Conservation (phyloP, 2,797 vertebrate genomes). For the Rousettus madagascariensis region DNA sequence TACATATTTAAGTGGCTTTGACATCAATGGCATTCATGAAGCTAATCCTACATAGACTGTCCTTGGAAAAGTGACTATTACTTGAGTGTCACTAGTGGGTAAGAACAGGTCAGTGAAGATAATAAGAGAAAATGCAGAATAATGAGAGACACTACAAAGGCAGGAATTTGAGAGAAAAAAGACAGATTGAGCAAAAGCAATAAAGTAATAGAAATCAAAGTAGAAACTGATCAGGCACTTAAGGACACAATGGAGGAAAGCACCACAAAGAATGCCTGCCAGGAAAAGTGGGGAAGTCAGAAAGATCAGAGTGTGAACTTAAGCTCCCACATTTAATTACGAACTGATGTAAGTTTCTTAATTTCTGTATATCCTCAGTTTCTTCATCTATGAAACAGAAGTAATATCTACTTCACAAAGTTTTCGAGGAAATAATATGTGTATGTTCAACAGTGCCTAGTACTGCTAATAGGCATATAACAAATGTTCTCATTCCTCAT, state of each 20-base stretch:
- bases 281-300: not conserved
- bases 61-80: conserved; percentile 26
- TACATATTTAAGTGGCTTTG: not conserved
- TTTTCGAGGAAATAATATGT: not conserved
- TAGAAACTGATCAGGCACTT: not conserved
- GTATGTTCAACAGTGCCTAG: not conserved
- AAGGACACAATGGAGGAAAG: not conserved
- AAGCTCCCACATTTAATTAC: not conserved
- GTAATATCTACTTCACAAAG: not conserved
- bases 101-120: not conserved
- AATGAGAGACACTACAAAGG: conserved; percentile 42
- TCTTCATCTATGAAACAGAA: not conserved
- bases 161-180: not conserved
- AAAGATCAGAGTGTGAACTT: not conserved
- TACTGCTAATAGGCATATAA: not conserved
- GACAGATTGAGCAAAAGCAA: not conserved
- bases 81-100: not conserved
- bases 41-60: not conserved
- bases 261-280: not conserved
- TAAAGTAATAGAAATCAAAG: not conserved
- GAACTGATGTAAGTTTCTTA: not conserved
- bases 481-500: not conserved
- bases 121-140: conserved; percentile 39
- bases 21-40: not conserved
- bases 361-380: not conserved